These are phyloP conservation scores for Lasius platythorax DNA, from an alignment of 2,888 invertebrate genomes.

Conservation along the genomic window DNA sequence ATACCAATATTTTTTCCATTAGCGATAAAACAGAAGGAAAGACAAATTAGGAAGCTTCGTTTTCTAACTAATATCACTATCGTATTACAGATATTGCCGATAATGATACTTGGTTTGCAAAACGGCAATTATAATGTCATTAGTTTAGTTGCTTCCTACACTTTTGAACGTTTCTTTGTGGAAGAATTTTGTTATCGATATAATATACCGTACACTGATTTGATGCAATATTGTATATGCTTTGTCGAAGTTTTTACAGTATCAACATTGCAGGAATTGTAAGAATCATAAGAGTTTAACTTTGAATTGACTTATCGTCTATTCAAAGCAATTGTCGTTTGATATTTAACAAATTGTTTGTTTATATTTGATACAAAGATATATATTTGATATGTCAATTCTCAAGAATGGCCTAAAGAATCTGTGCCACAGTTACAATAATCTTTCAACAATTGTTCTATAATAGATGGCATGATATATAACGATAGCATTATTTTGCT, in stretches of 20 bases:
- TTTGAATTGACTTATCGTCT: not conserved
- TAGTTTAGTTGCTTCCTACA: slow-evolving; percentile 81
- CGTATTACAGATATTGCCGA: slow-evolving; percentile 74
- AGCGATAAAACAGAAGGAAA: slow-evolving; percentile 75
- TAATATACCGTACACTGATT: slow-evolving; percentile 82
- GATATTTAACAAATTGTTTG: slow-evolving; percentile 5
- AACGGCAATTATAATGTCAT: slow-evolving; percentile 78
- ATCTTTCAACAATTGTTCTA: slow-evolving; percentile 42
- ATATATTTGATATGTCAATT: slow-evolving; percentile 27
- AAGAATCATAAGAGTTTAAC: slow-evolving; percentile 32
- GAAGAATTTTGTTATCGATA: slow-evolving; percentile 83
- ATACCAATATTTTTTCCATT: slow-evolving; percentile 80
- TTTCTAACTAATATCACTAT: slow-evolving; percentile 76
- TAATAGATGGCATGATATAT: slow-evolving; percentile 6
- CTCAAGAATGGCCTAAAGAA: not conserved
- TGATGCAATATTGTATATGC: slow-evolving; percentile 82
- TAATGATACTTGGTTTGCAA: slow-evolving; percentile 76
- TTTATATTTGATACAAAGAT: slow-evolving; percentile 14
- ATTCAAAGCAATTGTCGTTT: not conserved
- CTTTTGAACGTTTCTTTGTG: slow-evolving; percentile 80
- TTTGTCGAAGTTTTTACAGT: slow-evolving; percentile 82
- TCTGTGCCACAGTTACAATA: not conserved
- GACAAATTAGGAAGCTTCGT: slow-evolving; percentile 71
- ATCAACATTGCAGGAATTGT: slow-evolving; percentile 80
- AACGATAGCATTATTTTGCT: slow-evolving; percentile 22